phyloP scores from a whole-genome alignment of 2,113 vertebrate genomes.

The Thomomys bottae region DNA sequence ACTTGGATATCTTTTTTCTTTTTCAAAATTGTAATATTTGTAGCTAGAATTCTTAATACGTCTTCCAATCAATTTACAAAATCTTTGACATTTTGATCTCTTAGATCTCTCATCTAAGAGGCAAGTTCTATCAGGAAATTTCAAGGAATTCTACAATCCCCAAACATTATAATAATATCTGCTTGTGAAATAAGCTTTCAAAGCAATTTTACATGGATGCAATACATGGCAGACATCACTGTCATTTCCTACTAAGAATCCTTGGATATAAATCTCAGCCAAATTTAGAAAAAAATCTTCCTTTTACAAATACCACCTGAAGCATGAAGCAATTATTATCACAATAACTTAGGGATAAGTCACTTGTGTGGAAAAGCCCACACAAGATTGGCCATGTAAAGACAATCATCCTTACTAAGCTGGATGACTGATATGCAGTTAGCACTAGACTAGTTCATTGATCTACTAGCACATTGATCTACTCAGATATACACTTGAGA shows the following conservation, averaged over 20 bases:
- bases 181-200: neutral
- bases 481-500: neutral
- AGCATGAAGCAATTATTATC: neutral
- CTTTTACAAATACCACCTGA: conserved; percentile 5
- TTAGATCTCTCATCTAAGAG: neutral
- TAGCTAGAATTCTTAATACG: conserved; percentile 8
- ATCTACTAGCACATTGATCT: neutral
- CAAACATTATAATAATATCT: neutral
- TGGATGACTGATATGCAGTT: neutral
- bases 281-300: neutral
- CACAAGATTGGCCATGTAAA: neutral
- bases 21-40: conserved; percentile 31
- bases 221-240: neutral
- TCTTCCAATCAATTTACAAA: neutral
- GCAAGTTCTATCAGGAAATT: neutral
- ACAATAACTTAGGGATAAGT: neutral
- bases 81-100: neutral
- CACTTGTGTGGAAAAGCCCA: neutral
- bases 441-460: neutral
- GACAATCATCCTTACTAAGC: neutral
- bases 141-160: neutral
- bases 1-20: neutral
- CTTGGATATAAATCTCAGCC: neutral
- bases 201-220: neutral
- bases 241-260: neutral